These are phyloP conservation scores for Mantis religiosa DNA, from an alignment of 2,888 invertebrate species.

Conservation along the genomic window DNA sequence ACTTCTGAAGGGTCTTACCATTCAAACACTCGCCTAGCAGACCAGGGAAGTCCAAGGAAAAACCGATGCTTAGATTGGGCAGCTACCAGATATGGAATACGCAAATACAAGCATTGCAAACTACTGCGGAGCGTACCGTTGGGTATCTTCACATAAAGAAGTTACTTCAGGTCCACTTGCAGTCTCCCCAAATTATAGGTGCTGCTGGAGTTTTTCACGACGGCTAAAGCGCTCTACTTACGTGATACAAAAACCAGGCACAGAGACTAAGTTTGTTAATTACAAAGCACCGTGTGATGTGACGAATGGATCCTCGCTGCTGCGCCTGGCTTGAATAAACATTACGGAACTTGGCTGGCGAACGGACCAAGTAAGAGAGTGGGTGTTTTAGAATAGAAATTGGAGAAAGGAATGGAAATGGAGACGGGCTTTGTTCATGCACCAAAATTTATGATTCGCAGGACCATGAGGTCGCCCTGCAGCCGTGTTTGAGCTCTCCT, in stretches of 20 bases:
- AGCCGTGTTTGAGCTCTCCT: neutral
- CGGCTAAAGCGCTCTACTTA: no score
- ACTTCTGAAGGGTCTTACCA: no score
- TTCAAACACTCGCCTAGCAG: no score
- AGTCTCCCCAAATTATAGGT: no score
- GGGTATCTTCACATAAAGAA: no score
- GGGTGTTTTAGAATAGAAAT: neutral
- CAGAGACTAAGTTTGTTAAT: neutral
- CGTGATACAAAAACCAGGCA: neutral
- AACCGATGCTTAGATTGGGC: no score
- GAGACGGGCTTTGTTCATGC: neutral
- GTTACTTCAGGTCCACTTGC: no score
- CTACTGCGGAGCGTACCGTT: no score
- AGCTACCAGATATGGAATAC: no score
- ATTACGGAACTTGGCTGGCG: neutral
- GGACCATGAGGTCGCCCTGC: neutral
- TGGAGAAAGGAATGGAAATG: neutral
- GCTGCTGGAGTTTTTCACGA: no score
- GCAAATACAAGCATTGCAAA: no score
- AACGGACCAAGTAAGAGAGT: neutral
- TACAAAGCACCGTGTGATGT: neutral
- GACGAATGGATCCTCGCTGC: neutral
- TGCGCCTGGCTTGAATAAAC: neutral
- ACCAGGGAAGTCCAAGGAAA: no score
- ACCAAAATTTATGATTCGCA: neutral